Evolutionary conservation across 2,888 invertebrate species (phyloP), one percentile per base, ranked within the genome.

Genomic region (Metallyticus violacea): DNA sequence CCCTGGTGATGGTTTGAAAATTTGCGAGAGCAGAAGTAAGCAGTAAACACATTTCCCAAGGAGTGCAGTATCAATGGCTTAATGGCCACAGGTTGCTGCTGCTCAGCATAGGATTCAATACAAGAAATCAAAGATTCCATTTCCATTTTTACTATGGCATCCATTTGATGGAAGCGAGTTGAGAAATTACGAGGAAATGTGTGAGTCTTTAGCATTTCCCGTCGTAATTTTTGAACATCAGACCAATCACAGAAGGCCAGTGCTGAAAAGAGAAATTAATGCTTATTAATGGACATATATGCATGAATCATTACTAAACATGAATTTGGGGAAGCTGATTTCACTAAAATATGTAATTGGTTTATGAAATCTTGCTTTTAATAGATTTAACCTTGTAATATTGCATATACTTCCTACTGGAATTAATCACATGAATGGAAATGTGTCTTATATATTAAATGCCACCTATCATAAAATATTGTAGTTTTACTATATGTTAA

Each of bases 211-310:
- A 94, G 91, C 92, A 95, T 93, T 87, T 94, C 94, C 15, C 95
- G 92, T 9, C 95, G 92, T 0, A 91, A 91, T 89, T 94, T 94
- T 89, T 95, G 95, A 0, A 94, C 91, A 22, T 94, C 93, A 7
- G 95, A 95, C 94, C 95, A 95, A 90, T 95, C 93, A 90, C 95
- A 95, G 89, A 95, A 94, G n/a, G 95, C 95, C 89, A 95, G 91
- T 86, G 95, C 95, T 95, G 90, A 1, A 91, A 91, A 86, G 88
- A 88, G 89, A 88, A 87, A 88, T 87, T 87, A 85, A 15, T 78
- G 76, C 15, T 79, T 77, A 26, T 88, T 40, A 40, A 15, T 40
- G 15, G 40, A 9, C 15, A 15, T 15, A 6, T 7, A 40, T 40
- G 15, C 15, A 0, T 40, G 40, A 15, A 29, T 40, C 40, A 40